Evolutionary conservation across 2,888 invertebrate genomes (phyloP), one percentile per base, ranked within the genome.

Genomic region (Leucoma salicis): DNA sequence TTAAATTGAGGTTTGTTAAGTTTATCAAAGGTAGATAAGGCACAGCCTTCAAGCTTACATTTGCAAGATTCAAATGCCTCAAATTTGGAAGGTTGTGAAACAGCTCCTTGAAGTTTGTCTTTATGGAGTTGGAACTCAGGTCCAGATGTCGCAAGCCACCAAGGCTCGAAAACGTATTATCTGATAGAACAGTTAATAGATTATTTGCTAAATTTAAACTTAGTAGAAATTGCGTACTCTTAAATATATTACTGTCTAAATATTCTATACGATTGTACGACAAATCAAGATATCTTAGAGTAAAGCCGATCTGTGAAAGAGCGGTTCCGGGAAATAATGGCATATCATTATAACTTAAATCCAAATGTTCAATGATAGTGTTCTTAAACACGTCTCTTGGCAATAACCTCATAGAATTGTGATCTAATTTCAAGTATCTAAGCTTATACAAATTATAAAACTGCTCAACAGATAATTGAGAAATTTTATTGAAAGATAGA

Each of bases 71-170:
- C 58, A 97, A 90, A 70, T 93, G 92, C 73, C 95, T 93, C 53
- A 97, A 91, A 69, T 94, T 94, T 39, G 95, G 96, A 36, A 96
- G 92, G 80, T 96, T 96, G 73, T 96, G 94, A 73, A 97, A 95
- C 36, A 97, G 91, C 81, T 97, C 96, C 70, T 96, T 95, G 73
- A 96, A 93, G 86, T 96, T 96, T 49, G 96, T 95, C 61, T 96
- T 93, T 49, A 97, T 87, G 24, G 93, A 92, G 84, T 97, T 97
- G 57, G 92, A 93, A 57, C 95, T 94, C 35, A 97, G 89, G 82
- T 97, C 96, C 64, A 97, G 88, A 63, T 93, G 93, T 58, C 96
- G 92, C 49, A 96, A 85, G 57, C 94, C 93, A 31, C 94, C 93
- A 39, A 97, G 91, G 68, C 95, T 95, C 14, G 94, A 94, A 77